A percentile compares a stretch with the other conserved stretches of the same genome.
These are phyloP conservation scores for Acanthisitta chloris DNA, from an alignment of 2,113 vertebrate species.

Conservation along the genomic window DNA sequence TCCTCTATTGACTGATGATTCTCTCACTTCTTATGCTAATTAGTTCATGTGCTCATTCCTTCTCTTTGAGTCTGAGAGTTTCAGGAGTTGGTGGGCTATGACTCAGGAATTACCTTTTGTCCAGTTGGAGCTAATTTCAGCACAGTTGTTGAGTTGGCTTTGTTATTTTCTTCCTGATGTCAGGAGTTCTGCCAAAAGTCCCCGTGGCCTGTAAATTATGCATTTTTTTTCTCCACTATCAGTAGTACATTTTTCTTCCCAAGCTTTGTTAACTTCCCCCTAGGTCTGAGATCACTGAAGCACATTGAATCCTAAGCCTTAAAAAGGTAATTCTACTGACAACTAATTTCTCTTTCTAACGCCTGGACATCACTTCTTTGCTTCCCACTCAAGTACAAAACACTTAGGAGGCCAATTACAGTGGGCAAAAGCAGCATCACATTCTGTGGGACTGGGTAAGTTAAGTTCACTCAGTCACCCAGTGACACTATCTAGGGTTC, in stretches of 20 bases:
- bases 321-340: not conserved
- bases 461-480: not conserved
- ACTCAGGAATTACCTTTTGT: not conserved
- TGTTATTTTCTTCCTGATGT: no score
- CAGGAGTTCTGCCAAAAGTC: no score
- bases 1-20: not conserved
- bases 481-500: not conserved
- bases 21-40: no score
- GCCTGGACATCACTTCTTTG: not conserved
- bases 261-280: not conserved
- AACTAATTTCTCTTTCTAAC: not conserved
- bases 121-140: no score
- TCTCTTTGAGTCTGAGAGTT: rapidly evolving
- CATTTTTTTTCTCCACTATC: no score
- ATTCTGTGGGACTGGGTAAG: not conserved
- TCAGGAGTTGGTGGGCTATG: not conserved
- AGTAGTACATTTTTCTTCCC: no score
- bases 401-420: not conserved
- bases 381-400: not conserved
- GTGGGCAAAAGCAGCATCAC: not conserved
- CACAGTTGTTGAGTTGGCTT: no score
- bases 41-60: not conserved
- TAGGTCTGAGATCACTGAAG: not conserved
- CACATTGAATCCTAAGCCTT: not conserved
- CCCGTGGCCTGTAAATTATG: no score